phyloP scores from a whole-genome alignment of 2,113 vertebrate genomes.

The Salvelinus sp. region DNA sequence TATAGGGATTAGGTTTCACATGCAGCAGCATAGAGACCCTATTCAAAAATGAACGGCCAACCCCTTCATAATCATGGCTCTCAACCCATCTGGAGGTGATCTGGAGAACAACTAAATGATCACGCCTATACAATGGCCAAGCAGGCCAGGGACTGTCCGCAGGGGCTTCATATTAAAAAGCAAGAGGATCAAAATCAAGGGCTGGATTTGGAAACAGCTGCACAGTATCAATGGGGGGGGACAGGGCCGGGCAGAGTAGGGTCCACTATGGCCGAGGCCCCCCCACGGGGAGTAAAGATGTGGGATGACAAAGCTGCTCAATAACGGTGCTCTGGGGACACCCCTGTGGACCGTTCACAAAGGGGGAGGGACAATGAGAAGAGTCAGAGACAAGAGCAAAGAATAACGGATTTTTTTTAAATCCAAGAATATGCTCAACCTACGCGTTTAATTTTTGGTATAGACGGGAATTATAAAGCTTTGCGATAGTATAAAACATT shows the following conservation, averaged over 20 bases:
- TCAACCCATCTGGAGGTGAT: constrained; percentile 19
- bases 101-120: constrained; percentile 39
- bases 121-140: constrained; percentile 44
- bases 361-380: not conserved
- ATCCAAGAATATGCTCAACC: too few relatives aligned
- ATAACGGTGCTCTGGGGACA: constrained; percentile 18
- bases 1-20: not conserved
- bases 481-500: too few relatives aligned
- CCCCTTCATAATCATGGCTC: constrained; percentile 8
- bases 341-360: not conserved
- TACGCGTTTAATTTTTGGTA: too few relatives aligned
- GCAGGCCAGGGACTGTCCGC: constrained; percentile 51
- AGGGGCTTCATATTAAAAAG: constrained; percentile 38
- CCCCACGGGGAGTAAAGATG: constrained; percentile 65
- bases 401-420: too few relatives aligned
- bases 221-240: constrained; percentile 58
- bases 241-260: constrained; percentile 41
- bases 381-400: not conserved
- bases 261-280: constrained; percentile 52
- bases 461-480: too few relatives aligned
- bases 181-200: constrained; percentile 74
- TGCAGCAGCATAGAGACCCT: not conserved
- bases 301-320: constrained; percentile 62
- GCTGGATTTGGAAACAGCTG: constrained; percentile 78
- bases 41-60: constrained; percentile 6